Evolutionary conservation across 1,140 invertebrate genomes (phyloP).

Genomic region (Rhagoletis zephyria): DNA sequence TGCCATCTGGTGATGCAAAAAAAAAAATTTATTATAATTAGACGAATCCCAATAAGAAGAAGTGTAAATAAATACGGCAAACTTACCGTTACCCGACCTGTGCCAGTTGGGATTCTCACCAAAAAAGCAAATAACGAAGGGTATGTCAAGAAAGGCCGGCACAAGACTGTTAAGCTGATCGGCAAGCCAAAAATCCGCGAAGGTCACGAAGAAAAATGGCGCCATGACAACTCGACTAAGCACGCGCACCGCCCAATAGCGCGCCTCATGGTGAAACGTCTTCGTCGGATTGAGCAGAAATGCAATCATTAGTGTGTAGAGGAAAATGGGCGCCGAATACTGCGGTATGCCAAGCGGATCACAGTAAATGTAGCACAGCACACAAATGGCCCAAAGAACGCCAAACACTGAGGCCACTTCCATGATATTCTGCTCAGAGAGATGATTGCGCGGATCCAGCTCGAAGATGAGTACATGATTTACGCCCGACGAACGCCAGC

Average conservation of each 20-base stretch:
- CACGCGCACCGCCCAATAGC: conserved; percentile 77
- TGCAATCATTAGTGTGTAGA: conserved; percentile 81
- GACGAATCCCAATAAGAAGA: background rate
- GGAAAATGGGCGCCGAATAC: conserved; percentile 83
- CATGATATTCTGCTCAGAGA: conserved; percentile 89
- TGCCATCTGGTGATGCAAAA: conserved; percentile 74
- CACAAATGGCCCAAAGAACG: conserved; percentile 86
- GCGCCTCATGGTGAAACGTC: conserved; percentile 85
- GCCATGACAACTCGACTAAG: conserved; percentile 86
- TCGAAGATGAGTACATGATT: conserved; percentile 95
- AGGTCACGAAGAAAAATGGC: conserved; percentile 95
- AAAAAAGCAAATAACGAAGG: conserved; percentile 92
- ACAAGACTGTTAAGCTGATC: conserved; percentile 97
- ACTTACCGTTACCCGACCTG: conserved; percentile 76
- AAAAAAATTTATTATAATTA: background rate
- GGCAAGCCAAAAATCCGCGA: conserved; percentile 99
- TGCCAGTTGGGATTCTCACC: conserved; percentile 82
- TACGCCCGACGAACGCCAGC: conserved; percentile 87
- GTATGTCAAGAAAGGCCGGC: conserved; percentile 92
- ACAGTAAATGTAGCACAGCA: conserved; percentile 81
- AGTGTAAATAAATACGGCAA: background rate
- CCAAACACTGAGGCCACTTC: conserved; percentile 89
- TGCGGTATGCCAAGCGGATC: conserved; percentile 82
- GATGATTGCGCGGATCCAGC: conserved; percentile 90
- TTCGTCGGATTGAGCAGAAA: conserved; percentile 88